phyloP scores from a whole-genome alignment of 2,888 invertebrate species.

The Rotaria sp. region DNA sequence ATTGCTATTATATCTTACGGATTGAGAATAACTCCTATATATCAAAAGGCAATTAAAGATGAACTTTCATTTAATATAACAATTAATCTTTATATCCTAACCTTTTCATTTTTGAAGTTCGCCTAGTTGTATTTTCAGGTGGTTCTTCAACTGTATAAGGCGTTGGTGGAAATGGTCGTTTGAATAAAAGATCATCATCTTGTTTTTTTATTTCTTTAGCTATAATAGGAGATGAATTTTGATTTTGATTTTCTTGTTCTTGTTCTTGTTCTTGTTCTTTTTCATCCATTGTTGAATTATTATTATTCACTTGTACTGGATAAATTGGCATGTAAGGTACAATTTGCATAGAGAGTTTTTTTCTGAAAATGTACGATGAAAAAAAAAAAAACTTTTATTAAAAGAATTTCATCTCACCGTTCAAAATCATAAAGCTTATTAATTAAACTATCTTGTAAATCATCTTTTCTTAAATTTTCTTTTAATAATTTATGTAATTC shows the following conservation, averaged over 20 bases:
- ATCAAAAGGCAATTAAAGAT: neutral
- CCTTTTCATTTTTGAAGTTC: neutral
- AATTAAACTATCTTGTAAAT: neutral
- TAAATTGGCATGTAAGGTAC: neutral
- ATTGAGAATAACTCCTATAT: slow-evolving; percentile 15
- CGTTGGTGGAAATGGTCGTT: neutral
- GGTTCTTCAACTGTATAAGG: slow-evolving; percentile 21
- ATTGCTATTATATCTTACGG: neutral
- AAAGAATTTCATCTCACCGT: neutral
- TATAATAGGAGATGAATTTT: neutral
- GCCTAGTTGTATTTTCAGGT: neutral
- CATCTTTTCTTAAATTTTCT: neutral
- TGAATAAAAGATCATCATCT: neutral
- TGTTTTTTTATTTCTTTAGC: neutral
- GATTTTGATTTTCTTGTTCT: neutral
- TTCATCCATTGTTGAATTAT: neutral
- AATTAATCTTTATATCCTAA: neutral
- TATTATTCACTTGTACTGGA: neutral
- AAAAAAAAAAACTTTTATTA: neutral
- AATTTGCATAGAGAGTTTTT: slow-evolving; percentile 5
- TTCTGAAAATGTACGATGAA: neutral
- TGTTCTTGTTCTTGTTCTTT: neutral
- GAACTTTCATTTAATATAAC: neutral
- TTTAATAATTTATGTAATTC: neutral
- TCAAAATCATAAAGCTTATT: neutral